Evolutionary conservation across 1,140 invertebrate species (phyloP).

Genomic region (Galendromus occidentalis): DNA sequence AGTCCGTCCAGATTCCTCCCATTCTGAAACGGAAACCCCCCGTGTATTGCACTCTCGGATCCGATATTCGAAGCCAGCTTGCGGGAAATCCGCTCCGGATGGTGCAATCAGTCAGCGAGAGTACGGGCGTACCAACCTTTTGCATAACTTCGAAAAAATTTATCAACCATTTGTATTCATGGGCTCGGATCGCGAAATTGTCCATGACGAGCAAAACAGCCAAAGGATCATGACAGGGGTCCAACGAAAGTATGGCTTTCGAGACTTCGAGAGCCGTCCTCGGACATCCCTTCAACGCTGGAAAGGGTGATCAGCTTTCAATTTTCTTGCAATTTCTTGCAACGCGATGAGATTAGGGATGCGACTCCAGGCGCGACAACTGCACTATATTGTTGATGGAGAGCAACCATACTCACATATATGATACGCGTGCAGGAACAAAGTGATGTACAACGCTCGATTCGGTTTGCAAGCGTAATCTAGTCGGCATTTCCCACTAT

Average conservation of each 20-base stretch:
- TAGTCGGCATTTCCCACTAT: neutral
- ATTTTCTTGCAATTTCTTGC: neutral
- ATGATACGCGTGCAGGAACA: slow-evolving; percentile 1
- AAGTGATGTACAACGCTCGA: neutral
- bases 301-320: neutral
- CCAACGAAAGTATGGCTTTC: slow-evolving; percentile 41
- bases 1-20: neutral
- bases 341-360: neutral
- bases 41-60: too few relatives aligned
- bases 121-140: too few relatives aligned
- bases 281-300: slow-evolving; percentile 42
- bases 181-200: slow-evolving; percentile 57
- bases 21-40: neutral
- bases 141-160: slow-evolving; percentile 32
- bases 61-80: too few relatives aligned
- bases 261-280: slow-evolving; percentile 31
- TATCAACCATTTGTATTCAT: slow-evolving; percentile 54
- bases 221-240: slow-evolving; percentile 61
- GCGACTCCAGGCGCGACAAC: neutral
- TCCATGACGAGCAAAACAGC: slow-evolving; percentile 58
- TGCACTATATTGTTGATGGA: neutral
- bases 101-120: too few relatives aligned
- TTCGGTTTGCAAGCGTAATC: neutral
- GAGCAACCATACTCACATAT: neutral
- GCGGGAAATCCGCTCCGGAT: too few relatives aligned